phyloP scores from a whole-genome alignment of 2,888 invertebrate species.

The Andrena chrysosceles region DNA sequence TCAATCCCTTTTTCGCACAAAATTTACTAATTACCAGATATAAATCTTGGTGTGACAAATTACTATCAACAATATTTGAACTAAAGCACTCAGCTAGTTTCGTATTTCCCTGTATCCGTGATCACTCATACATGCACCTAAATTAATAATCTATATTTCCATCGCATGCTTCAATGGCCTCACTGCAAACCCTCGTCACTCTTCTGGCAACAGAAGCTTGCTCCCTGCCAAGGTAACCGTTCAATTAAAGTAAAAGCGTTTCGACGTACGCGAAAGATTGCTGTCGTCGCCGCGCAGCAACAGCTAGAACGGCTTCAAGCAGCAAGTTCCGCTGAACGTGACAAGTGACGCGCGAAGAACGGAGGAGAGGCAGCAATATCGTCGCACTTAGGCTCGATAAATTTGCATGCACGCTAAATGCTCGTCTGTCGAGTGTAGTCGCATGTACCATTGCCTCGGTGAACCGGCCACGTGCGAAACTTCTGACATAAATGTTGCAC shows the following conservation, averaged over 20 bases:
- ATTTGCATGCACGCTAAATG: conserved; percentile 7
- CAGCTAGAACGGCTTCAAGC: neutral
- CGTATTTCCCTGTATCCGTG: neutral
- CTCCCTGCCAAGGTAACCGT: conserved; percentile 14
- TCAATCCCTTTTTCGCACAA: neutral
- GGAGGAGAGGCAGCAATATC: conserved; percentile 4
- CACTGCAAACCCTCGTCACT: neutral
- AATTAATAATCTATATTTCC: conserved; percentile 13
- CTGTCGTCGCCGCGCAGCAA: conserved; percentile 2
- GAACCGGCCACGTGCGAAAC: conserved; percentile 49
- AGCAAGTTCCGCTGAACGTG: neutral
- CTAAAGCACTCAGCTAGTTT: neutral
- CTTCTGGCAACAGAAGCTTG: neutral
- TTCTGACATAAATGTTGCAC: conserved; percentile 59
- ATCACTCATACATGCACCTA: neutral
- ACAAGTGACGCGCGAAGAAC: neutral
- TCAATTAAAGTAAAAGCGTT: conserved; percentile 41
- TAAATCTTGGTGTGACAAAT: neutral
- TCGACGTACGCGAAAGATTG: neutral
- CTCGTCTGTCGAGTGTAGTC: conserved; percentile 27
- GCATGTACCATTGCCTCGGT: conserved; percentile 27
- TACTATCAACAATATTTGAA: neutral
- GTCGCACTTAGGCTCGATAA: conserved; percentile 25
- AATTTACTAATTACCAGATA: neutral
- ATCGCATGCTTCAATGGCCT: neutral